phyloP scores from a whole-genome alignment of 2,888 invertebrate genomes.

The Pristionchus japonicus region DNA sequence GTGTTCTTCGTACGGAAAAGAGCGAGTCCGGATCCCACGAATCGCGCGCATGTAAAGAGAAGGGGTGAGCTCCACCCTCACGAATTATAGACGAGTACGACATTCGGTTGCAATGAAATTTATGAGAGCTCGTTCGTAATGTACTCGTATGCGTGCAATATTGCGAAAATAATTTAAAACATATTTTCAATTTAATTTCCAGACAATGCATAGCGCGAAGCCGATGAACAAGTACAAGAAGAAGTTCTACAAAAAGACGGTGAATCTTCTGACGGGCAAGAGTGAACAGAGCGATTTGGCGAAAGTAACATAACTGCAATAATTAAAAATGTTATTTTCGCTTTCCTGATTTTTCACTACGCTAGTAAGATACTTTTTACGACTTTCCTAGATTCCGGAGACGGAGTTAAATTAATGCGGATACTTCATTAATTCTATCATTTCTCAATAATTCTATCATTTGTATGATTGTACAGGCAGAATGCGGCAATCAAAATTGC shows the following conservation, averaged over 20 bases:
- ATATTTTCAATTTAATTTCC: too few relatives aligned
- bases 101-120: neutral
- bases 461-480: too few relatives aligned
- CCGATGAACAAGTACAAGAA: constrained; percentile 84
- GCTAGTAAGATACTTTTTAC: too few relatives aligned
- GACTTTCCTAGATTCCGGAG: too few relatives aligned
- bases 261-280: constrained; percentile 92
- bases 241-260: constrained; percentile 87
- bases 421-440: too few relatives aligned
- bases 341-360: too few relatives aligned
- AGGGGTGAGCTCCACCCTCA: constrained; percentile 55
- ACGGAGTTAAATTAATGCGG: too few relatives aligned
- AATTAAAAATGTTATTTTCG: too few relatives aligned
- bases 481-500: too few relatives aligned
- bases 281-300: constrained; percentile 76
- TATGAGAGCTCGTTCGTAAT: neutral
- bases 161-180: neutral
- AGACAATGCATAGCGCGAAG: constrained; percentile 59
- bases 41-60: constrained; percentile 62
- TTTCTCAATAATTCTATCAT: too few relatives aligned
- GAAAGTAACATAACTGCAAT: too few relatives aligned
- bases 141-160: too few relatives aligned
- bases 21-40: constrained; percentile 84
- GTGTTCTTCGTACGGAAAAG: constrained; percentile 88
- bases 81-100: neutral